phyloP scores from a whole-genome alignment of 2,888 invertebrate species.

The Fragum sueziense region DNA sequence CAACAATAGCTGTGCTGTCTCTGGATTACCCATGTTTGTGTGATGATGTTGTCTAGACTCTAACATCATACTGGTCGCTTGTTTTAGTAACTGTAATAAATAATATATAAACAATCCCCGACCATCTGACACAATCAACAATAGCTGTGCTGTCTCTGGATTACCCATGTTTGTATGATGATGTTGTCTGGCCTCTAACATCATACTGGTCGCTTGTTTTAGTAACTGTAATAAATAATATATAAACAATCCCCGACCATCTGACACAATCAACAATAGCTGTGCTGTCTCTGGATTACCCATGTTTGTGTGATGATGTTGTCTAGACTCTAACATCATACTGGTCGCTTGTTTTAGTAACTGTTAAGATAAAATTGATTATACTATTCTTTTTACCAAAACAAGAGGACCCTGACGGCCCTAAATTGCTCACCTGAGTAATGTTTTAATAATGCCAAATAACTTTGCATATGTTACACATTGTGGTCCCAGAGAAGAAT shows the following conservation, averaged over 20 bases:
- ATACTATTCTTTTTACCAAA: too few species aligned
- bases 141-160: constrained; percentile 86
- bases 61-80: constrained; percentile 86
- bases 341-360: constrained; percentile 91
- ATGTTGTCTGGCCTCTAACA: constrained; percentile 83
- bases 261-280: constrained; percentile 95
- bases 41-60: constrained; percentile 82
- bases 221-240: constrained; percentile 85
- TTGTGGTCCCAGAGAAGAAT: too few species aligned
- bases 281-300: constrained; percentile 85
- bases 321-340: constrained; percentile 83
- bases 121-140: constrained; percentile 97
- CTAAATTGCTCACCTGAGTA: too few species aligned
- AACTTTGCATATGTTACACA: too few species aligned
- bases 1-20: constrained; percentile 90
- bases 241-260: constrained; percentile 97
- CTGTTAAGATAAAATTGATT: constrained; percentile 64
- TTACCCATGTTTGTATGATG: constrained; percentile 67
- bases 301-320: constrained; percentile 64
- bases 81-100: constrained; percentile 86
- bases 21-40: constrained; percentile 65
- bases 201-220: constrained; percentile 88
- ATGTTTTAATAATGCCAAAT: too few species aligned
- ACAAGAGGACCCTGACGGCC: background rate
- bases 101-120: constrained; percentile 96